These are phyloP conservation scores for Daphoenositta chrysoptera DNA, from an alignment of 2,113 vertebrate species.

Conservation along the genomic window DNA sequence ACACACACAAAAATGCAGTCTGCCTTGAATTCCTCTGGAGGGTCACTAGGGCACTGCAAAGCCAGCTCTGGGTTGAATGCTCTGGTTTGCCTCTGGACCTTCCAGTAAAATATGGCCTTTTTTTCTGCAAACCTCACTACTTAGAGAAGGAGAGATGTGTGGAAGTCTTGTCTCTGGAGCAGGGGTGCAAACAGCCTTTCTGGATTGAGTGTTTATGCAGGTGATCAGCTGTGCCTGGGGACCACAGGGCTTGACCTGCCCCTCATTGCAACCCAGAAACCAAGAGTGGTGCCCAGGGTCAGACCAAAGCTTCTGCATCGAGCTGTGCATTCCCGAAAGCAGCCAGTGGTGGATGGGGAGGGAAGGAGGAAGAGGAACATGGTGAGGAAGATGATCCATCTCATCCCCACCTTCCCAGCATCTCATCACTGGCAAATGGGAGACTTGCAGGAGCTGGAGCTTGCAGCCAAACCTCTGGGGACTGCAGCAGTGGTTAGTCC, in stretches of 20 bases:
- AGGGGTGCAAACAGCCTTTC: not conserved
- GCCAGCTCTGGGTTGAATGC: not conserved
- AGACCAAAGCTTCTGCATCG: not conserved
- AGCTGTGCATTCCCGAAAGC: not conserved
- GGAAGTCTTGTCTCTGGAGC: not conserved
- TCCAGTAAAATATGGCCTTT: not conserved
- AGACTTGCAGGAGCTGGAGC: not conserved
- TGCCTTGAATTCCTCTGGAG: conserved; percentile 22
- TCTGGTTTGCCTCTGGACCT: not conserved
- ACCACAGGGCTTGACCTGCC: fast-evolving
- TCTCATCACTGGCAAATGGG: not conserved
- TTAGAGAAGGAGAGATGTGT: not conserved
- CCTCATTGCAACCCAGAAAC: fast-evolving
- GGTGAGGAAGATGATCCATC: not conserved
- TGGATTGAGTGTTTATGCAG: fast-evolving
- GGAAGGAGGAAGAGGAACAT: not conserved
- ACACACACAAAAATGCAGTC: not conserved
- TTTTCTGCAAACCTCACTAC: not conserved
- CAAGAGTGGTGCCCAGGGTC: fast-evolving
- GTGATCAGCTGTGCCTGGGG: not conserved
- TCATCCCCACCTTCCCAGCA: not conserved
- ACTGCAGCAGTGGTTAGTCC: not conserved
- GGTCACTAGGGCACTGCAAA: not conserved
- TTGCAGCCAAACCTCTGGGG: not conserved
- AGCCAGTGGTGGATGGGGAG: not conserved